Conservation (phyloP, 1,140 invertebrate genomes). For the Micrasema longulum region DNA sequence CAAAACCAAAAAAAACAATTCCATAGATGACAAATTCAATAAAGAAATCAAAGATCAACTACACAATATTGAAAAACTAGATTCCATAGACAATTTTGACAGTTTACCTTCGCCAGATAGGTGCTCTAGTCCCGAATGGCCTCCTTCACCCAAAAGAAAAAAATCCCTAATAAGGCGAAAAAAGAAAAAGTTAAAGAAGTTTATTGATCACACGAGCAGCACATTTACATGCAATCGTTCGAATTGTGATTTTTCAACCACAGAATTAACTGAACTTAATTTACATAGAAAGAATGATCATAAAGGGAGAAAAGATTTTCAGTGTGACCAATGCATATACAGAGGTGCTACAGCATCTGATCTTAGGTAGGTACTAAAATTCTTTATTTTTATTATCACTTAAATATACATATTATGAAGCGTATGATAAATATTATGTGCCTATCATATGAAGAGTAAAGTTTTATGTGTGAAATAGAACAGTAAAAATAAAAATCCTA, state of each 20-base stretch:
- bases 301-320: slow-evolving; percentile 48
- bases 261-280: slow-evolving; percentile 41
- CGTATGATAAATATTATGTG: too few species aligned
- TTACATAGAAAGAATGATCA: slow-evolving; percentile 48
- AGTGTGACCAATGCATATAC: slow-evolving; percentile 52
- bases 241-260: slow-evolving; percentile 38
- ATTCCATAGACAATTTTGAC: slow-evolving; percentile 8
- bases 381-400: too few species aligned
- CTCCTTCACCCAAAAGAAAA: slow-evolving; percentile 30
- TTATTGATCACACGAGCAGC: neutral
- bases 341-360: slow-evolving; percentile 50
- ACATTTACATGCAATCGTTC: slow-evolving; percentile 44
- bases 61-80: neutral
- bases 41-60: too few species aligned
- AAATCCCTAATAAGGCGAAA: neutral
- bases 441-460: too few species aligned
- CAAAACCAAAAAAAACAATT: too few species aligned
- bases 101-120: slow-evolving; percentile 14
- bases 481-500: too few species aligned
- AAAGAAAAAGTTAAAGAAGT: slow-evolving; percentile 32
- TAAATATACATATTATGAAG: too few species aligned
- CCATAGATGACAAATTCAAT: too few species aligned
- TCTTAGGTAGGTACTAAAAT: slow-evolving; percentile 45
- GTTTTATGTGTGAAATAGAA: too few species aligned
- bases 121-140: slow-evolving; percentile 39